Conservation (phyloP, 2,113 vertebrate genomes). For the Austrofundulus limnaeus region DNA sequence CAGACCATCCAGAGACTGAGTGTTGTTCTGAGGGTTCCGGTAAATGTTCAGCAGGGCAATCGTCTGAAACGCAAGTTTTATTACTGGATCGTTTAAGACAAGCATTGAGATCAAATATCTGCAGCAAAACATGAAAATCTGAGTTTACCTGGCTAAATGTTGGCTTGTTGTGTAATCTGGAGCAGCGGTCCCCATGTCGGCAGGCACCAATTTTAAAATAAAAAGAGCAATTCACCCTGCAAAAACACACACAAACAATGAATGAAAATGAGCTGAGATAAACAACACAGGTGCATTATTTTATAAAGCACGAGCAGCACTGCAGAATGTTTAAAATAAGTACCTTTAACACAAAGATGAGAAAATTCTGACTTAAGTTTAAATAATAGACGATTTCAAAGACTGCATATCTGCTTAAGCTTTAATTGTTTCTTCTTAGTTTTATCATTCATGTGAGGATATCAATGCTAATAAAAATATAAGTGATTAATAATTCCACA, state of each 20-base stretch:
- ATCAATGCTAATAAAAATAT: no score
- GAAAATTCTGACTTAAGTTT: no score
- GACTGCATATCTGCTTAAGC: no score
- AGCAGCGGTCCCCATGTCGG: slow-evolving; percentile 97
- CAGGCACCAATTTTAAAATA: slow-evolving; percentile 99
- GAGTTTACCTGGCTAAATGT: slow-evolving; percentile 92
- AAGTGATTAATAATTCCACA: no score
- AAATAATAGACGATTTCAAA: no score
- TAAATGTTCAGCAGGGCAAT: slow-evolving; percentile 99
- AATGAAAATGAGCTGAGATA: not conserved
- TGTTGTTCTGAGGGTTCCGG: slow-evolving; percentile 98
- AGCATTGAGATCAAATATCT: not conserved
- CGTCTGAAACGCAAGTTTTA: slow-evolving; percentile 89
- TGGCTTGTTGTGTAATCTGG: slow-evolving; percentile 96
- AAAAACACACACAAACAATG: slow-evolving; percentile 42
- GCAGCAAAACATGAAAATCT: not conserved
- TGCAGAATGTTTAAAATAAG: not conserved
- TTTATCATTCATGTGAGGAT: no score
- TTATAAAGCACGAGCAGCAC: not conserved
- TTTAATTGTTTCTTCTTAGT: no score
- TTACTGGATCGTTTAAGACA: not conserved
- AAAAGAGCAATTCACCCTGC: slow-evolving; percentile 97
- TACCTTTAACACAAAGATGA: no score
- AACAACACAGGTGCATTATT: not conserved
- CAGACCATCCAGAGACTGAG: slow-evolving; percentile 97